Conservation (phyloP, 2,113 vertebrate species). For the Peromyscus polionotus region DNA sequence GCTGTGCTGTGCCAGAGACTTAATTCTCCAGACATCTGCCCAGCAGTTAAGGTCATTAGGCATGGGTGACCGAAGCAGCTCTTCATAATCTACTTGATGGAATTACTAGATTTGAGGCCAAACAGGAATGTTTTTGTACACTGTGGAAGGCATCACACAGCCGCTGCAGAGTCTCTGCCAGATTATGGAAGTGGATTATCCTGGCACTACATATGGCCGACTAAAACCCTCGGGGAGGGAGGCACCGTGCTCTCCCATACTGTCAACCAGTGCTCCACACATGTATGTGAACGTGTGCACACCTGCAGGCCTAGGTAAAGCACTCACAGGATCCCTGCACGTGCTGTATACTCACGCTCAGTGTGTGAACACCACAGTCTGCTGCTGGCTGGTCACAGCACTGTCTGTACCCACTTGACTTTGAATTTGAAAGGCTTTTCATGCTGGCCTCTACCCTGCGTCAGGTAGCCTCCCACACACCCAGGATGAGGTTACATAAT, state of each 20-base stretch:
- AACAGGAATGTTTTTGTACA: conserved; percentile 13
- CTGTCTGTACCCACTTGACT: background rate
- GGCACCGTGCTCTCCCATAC: background rate
- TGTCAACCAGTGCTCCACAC: background rate
- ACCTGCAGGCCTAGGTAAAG: background rate
- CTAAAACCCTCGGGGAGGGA: background rate
- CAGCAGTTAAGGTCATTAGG: conserved; percentile 64
- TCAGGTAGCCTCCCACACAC: background rate
- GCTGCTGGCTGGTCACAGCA: background rate
- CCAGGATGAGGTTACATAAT: conserved; percentile 35
- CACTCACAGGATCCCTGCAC: background rate
- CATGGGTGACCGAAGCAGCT: conserved; percentile 57
- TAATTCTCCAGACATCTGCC: conserved; percentile 67
- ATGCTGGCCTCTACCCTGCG: background rate
- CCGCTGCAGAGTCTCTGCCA: background rate
- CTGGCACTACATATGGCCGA: background rate
- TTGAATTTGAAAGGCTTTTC: conserved; percentile 35
- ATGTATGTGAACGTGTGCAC: rapidly evolving
- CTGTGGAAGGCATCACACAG: background rate
- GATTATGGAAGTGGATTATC: conserved; percentile 56
- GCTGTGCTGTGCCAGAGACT: conserved; percentile 29
- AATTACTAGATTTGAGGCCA: conserved; percentile 61
- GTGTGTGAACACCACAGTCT: background rate
- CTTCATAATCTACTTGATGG: conserved; percentile 59
- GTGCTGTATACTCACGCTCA: background rate